Percentiles rank a stretch among this genome's conserved stretches.
phyloP scores from a whole-genome alignment of 64 coral and sea anemone species.

The Stichodactyla helianthus region DNA sequence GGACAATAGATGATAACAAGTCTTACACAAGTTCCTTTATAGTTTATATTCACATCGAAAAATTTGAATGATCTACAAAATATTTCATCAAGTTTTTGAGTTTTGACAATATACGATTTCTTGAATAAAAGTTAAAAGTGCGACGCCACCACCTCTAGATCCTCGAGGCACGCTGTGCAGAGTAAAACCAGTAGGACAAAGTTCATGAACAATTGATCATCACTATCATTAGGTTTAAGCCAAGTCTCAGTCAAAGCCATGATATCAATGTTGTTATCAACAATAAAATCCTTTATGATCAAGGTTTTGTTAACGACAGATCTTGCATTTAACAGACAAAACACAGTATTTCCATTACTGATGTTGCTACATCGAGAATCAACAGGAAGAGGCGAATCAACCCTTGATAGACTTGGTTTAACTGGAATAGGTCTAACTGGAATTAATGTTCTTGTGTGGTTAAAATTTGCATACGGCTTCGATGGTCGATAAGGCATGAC shows the following conservation, averaged over 20 bases:
- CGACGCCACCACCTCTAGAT: background rate
- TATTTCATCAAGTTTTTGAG: background rate
- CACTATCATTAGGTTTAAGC: no score
- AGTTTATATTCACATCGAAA: background rate
- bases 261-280: background rate
- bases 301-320: background rate
- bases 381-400: no score
- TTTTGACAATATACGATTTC: background rate
- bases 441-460: no score
- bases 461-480: no score
- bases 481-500: no score
- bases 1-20: background rate
- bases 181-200: no score
- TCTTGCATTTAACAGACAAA: background rate
- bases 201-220: background rate
- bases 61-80: background rate
- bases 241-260: no score
- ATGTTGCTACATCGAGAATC: no score
- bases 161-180: no score
- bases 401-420: no score
- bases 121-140: background rate
- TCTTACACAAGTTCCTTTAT: background rate
- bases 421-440: no score
- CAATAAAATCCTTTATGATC: background rate
- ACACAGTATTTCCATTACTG: background rate